phyloP scores from a whole-genome alignment of 1,140 invertebrate genomes.

The Eurosta solidaginis region DNA sequence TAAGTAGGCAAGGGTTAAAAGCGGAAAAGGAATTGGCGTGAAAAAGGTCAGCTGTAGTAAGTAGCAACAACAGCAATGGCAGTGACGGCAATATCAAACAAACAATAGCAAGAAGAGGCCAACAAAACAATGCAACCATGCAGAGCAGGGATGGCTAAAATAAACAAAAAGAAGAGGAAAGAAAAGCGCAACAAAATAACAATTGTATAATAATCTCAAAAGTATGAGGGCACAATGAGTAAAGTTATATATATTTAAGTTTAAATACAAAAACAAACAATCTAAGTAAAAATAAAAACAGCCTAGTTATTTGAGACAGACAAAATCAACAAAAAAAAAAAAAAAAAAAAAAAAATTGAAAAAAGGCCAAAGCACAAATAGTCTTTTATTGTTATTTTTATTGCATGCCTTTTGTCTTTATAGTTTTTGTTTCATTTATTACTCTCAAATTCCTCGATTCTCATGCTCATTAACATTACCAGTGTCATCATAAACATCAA shows the following conservation, averaged over 20 bases:
- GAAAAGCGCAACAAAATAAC: neutral
- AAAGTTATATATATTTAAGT: neutral
- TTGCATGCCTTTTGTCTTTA: too few species aligned
- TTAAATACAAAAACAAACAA: neutral
- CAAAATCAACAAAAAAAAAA: too few species aligned
- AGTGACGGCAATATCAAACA: neutral
- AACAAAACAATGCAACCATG: neutral
- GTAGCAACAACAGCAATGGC: neutral
- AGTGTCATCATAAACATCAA: slow-evolving; percentile 20
- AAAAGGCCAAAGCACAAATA: neutral
- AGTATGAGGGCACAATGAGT: neutral
- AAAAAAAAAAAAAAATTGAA: neutral
- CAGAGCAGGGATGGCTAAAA: neutral
- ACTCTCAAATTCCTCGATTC: neutral
- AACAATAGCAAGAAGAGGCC: neutral
- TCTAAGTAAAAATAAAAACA: neutral
- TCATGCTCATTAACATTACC: slow-evolving; percentile 18
- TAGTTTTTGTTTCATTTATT: neutral
- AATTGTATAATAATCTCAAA: neutral
- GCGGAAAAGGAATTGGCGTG: neutral
- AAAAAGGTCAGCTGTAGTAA: neutral
- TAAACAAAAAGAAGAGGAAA: neutral
- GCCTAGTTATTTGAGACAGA: neutral
- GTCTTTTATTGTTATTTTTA: neutral
- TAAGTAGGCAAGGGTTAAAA: neutral